phyloP scores from a whole-genome alignment of 2,797 vertebrate species.

The Oreochromis mossambicus region DNA sequence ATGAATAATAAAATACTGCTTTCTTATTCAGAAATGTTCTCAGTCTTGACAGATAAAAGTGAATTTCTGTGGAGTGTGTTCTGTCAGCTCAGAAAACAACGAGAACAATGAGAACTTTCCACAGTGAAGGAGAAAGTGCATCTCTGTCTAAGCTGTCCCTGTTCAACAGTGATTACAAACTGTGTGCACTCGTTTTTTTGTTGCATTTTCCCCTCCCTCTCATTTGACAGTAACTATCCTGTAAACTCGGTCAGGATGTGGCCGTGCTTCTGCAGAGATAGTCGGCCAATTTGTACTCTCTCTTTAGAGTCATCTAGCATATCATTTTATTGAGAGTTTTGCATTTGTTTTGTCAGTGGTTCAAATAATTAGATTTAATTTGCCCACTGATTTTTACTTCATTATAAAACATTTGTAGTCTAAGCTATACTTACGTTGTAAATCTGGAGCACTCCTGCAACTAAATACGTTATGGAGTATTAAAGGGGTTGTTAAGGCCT shows the following conservation, averaged over 20 bases:
- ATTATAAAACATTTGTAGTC: conserved; percentile 10
- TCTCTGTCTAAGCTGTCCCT: background rate
- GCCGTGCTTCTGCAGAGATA: background rate
- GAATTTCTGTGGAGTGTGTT: background rate
- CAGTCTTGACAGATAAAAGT: background rate
- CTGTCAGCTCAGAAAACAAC: background rate
- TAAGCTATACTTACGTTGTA: background rate
- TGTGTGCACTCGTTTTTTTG: background rate
- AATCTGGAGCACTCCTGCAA: background rate
- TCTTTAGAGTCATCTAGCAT: background rate
- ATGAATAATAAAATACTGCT: background rate
- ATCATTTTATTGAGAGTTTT: conserved; percentile 6
- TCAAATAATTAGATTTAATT: conserved; percentile 39
- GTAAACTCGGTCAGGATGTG: background rate
- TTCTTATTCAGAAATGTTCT: background rate
- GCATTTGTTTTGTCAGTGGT: conserved; percentile 20
- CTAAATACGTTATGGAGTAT: background rate
- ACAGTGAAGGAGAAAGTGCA: background rate
- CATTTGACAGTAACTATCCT: background rate
- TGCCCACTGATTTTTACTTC: conserved; percentile 20
- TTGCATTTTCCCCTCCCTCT: background rate
- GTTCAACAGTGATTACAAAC: conserved; percentile 18
- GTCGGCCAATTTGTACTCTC: background rate
- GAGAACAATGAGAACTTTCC: background rate
- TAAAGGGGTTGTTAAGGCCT: background rate